Conservation (phyloP, 2,113 vertebrate genomes). For the Coracopsis vasa region DNA sequence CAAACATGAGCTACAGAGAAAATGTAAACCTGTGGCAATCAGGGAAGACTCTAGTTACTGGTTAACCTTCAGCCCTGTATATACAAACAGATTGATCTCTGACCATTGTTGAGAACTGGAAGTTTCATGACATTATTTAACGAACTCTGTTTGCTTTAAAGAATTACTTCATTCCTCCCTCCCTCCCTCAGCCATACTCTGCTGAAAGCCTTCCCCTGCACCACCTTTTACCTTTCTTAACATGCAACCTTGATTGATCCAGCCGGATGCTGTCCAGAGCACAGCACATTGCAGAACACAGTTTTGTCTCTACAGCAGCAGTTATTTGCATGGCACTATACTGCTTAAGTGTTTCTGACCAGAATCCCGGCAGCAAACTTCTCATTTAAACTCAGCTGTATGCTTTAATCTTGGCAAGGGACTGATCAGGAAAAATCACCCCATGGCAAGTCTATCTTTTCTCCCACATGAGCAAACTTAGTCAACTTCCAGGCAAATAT, state of each 20-base stretch:
- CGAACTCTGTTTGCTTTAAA: slow-evolving; percentile 48
- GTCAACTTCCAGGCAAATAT: background rate
- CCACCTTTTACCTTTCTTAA: background rate
- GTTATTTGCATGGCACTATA: background rate
- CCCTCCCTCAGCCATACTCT: background rate
- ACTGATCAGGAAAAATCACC: background rate
- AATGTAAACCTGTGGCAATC: slow-evolving; percentile 56
- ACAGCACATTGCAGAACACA: background rate
- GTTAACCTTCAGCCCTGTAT: slow-evolving; percentile 49
- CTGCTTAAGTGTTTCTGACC: background rate
- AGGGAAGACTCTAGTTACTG: slow-evolving; percentile 39
- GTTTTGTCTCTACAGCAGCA: background rate
- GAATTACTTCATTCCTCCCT: background rate
- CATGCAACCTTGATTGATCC: background rate
- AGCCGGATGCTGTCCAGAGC: accelerated
- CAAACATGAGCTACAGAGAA: slow-evolving; percentile 55
- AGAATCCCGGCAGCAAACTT: background rate
- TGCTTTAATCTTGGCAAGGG: background rate
- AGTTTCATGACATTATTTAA: slow-evolving; percentile 59
- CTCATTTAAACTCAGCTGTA: background rate
- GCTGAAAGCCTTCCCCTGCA: background rate
- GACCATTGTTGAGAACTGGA: slow-evolving; percentile 51
- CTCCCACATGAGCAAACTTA: background rate
- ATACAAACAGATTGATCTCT: slow-evolving; percentile 52
- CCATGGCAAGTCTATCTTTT: background rate